Percentiles rank a stretch among this genome's conserved stretches.
phyloP scores from a whole-genome alignment of 1,140 invertebrate genomes.

The Harpegnathos saltator region DNA sequence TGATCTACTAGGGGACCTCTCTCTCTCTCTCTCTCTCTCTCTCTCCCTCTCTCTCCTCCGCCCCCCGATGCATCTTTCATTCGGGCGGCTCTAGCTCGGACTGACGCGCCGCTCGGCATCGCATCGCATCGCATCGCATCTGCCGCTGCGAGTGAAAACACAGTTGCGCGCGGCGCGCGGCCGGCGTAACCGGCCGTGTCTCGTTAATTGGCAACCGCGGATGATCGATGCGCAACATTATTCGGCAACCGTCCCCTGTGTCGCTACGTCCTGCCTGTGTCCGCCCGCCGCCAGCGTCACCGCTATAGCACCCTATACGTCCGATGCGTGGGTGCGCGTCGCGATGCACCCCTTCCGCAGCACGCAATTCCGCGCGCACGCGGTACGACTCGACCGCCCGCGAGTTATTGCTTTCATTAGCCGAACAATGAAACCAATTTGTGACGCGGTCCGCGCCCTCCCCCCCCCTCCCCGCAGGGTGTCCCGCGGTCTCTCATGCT shows the following conservation, averaged over 20 bases:
- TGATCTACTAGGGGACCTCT: too few relatives aligned
- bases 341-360: conserved; percentile 32
- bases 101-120: conserved; percentile 21
- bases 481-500: conserved; percentile 2
- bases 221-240: conserved; percentile 75
- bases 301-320: not conserved
- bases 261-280: not conserved
- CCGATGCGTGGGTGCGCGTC: conserved; percentile 37
- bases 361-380: conserved; percentile 48
- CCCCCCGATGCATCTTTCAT: conserved; percentile 11
- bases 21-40: too few relatives aligned
- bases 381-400: conserved; percentile 57
- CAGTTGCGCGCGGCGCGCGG: conserved; percentile 44
- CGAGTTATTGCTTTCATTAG: conserved; percentile 83
- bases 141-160: conserved; percentile 49
- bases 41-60: not conserved
- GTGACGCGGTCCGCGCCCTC: conserved; percentile 65
- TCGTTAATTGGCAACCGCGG: conserved; percentile 72
- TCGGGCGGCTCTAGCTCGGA: conserved; percentile 7
- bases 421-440: conserved; percentile 83
- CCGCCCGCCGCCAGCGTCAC: not conserved
- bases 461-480: too few relatives aligned
- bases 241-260: conserved; percentile 31
- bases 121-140: conserved; percentile 33
- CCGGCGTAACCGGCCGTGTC: conserved; percentile 46